Base-by-base conservation (phyloP, 2,888 invertebrate genomes). In the Epistrophella euchroma region DNA sequence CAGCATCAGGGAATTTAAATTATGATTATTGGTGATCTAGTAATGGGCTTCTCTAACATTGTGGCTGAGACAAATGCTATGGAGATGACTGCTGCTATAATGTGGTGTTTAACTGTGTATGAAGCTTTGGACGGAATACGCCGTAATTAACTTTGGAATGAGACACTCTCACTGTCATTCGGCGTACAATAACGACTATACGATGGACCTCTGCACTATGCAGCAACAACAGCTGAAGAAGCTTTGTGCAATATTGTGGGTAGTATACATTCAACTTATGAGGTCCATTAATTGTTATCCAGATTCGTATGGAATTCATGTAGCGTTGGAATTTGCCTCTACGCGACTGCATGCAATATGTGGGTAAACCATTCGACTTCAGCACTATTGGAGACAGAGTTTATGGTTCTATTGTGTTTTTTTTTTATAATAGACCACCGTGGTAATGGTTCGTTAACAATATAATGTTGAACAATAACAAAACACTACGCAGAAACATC, bases 351-450 rank as follows among this genome's bases (percentile, higher is more conserved):
- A 22, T 40, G 40, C 43, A n/a, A 22, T 17, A 70, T 47, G n/a
- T 37, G 47, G 62, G 22, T 25, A 55, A 28, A n/a, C 11, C 35
- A 19, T 62, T 56, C 37, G 13, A 28, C 15, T 25, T 35, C 10
- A 11, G 25, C 45, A 68, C 5, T 37, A 35, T 68, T 37, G 37
- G 15, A 43, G 28, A 52, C 17, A 56, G 45, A 68, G 75, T 85
- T 80, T 80, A 85, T 85, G 80, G 66, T 85, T 85, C 84, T 76
- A 85, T 85, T 85, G 80, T 85, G 58, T 64, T 15, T 58, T 45
- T 47, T 37, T 9, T 50, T 9, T 74, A 22, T 37, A 55, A 43
- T n/a, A 40, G 58, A 60, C 47, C 19, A 35, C 37, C 22, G 13
- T 28, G 19, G 13, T 19, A 4, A 6, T 75, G 1, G 64, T 28